Conservation (phyloP, 2,888 invertebrate species). For the Doris montereyensis region DNA sequence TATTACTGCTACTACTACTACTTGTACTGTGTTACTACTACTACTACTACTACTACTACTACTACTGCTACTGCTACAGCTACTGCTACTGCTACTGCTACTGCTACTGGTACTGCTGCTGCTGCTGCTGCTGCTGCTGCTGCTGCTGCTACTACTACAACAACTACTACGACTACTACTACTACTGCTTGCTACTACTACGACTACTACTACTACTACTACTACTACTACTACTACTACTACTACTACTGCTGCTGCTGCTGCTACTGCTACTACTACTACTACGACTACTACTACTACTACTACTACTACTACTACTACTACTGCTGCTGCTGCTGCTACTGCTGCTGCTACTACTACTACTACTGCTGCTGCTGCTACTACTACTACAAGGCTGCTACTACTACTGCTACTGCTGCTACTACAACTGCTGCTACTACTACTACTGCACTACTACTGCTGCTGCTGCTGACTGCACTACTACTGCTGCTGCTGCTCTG, state of each 20-base stretch:
- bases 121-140: slow-evolving; percentile 17
- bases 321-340: slow-evolving; percentile 21
- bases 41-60: slow-evolving; percentile 20
- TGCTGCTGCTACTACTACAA: slow-evolving; percentile 20
- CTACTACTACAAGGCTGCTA: neutral
- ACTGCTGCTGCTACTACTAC: slow-evolving; percentile 25
- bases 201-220: slow-evolving; percentile 27
- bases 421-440: neutral
- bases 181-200: too few relatives aligned
- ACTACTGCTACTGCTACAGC: slow-evolving; percentile 8
- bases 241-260: slow-evolving; percentile 15
- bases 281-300: slow-evolving; percentile 26
- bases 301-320: slow-evolving; percentile 29
- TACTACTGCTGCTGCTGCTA: slow-evolving; percentile 6
- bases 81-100: slow-evolving; percentile 20
- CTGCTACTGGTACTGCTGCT: neutral
- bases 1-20: neutral
- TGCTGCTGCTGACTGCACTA: slow-evolving; percentile 9
- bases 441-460: neutral
- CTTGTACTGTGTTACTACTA: neutral
- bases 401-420: neutral
- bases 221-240: slow-evolving; percentile 27
- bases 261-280: slow-evolving; percentile 25
- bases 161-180: slow-evolving; percentile 26
- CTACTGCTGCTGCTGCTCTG: slow-evolving; percentile 21